Evolutionary conservation across 2,113 vertebrate species (phyloP).

Genomic region (Campylorhamphus procurvoides): DNA sequence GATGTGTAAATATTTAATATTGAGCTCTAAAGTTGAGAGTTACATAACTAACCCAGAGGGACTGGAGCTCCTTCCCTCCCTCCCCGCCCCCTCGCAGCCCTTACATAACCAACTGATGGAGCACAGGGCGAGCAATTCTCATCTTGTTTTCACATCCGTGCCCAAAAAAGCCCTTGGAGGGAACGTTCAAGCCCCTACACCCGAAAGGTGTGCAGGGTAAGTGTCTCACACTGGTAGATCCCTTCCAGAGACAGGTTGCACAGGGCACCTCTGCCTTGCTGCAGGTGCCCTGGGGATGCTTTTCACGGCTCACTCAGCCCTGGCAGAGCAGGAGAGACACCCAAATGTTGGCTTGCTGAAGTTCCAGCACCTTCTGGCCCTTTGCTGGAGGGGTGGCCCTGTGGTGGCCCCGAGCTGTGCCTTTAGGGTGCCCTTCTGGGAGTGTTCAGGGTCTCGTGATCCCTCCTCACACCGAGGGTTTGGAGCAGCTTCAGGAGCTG

Average conservation of each 20-base stretch:
- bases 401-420: rapidly evolving
- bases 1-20: slow-evolving; percentile 54
- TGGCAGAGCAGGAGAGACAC: background rate
- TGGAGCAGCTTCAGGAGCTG: background rate
- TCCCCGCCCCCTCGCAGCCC: background rate
- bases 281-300: background rate
- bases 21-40: background rate
- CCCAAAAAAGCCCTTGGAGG: background rate
- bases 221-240: rapidly evolving
- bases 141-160: background rate
- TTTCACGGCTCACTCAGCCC: background rate
- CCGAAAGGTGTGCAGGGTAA: rapidly evolving
- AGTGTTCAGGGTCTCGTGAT: background rate
- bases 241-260: background rate
- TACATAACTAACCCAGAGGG: slow-evolving; percentile 36
- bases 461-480: rapidly evolving
- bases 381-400: rapidly evolving
- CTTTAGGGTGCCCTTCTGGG: background rate
- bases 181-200: rapidly evolving
- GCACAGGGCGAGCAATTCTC: background rate
- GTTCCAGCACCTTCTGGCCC: background rate
- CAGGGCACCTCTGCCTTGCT: rapidly evolving
- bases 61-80: background rate
- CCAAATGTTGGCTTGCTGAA: background rate
- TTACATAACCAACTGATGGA: slow-evolving; percentile 1